Conservation (phyloP, 2,113 vertebrate species). For the Ailuropoda melanoleuca region DNA sequence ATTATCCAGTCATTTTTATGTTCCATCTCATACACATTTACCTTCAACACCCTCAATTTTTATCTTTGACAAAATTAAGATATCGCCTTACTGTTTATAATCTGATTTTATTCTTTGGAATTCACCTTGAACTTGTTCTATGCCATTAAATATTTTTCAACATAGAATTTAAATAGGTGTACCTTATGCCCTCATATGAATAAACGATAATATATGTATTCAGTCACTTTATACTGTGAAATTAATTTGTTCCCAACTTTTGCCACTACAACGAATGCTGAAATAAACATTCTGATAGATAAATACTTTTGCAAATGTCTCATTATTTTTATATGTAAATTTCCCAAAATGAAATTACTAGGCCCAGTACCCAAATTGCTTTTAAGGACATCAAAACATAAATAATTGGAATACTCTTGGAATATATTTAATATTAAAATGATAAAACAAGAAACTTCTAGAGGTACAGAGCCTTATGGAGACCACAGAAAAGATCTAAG, state of each 20-base stretch:
- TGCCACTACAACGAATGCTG: neutral
- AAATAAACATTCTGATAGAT: constrained; percentile 47
- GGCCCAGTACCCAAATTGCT: neutral
- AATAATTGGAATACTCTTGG: neutral
- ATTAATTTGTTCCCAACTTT: constrained; percentile 10
- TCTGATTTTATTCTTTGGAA: constrained; percentile 6
- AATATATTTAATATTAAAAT: neutral
- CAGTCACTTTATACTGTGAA: constrained; percentile 32
- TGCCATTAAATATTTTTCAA: constrained; percentile 31
- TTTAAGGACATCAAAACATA: constrained; percentile 2
- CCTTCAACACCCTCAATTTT: neutral
- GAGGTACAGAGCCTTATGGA: neutral
- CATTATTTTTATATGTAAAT: constrained; percentile 44
- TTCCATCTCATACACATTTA: neutral
- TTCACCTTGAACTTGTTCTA: constrained; percentile 24
- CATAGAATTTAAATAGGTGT: neutral
- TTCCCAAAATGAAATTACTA: constrained; percentile 37
- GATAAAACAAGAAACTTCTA: neutral
- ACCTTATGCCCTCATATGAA: neutral
- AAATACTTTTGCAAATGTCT: constrained; percentile 45
- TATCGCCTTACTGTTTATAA: neutral
- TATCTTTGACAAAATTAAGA: constrained; percentile 23
- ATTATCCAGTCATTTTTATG: neutral
- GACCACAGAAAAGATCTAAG: neutral
- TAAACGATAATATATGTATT: constrained; percentile 7